These are phyloP conservation scores for Tamandua tetradactyla DNA, from an alignment of 2,797 vertebrate species.

Conservation along the genomic window DNA sequence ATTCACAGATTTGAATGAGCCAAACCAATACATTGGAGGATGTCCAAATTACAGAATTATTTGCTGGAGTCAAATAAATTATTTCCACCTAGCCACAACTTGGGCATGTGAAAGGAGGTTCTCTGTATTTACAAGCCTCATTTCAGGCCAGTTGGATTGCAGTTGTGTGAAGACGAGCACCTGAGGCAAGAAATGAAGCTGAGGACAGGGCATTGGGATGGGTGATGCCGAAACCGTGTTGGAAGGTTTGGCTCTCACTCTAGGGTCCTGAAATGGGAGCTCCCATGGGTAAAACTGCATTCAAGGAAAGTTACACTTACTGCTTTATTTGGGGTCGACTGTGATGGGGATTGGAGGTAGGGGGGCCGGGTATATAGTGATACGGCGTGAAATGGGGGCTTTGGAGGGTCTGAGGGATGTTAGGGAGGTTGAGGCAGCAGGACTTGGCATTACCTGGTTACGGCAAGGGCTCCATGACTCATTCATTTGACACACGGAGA, in stretches of 20 bases:
- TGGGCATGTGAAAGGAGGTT: not conserved
- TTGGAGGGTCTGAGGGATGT: not conserved
- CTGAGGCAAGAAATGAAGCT: not conserved
- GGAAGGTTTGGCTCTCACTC: not conserved
- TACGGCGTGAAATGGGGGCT: not conserved
- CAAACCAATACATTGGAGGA: not conserved
- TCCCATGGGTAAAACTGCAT: not conserved
- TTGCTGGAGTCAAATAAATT: not conserved
- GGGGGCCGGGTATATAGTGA: not conserved
- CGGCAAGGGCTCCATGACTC: not conserved
- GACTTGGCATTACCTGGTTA: not conserved
- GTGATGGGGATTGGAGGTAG: not conserved
- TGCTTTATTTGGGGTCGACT: not conserved
- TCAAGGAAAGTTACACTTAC: not conserved
- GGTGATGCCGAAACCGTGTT: fast-evolving
- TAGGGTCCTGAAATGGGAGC: not conserved
- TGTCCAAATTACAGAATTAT: not conserved
- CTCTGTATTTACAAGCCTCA: not conserved
- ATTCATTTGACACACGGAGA: not conserved
- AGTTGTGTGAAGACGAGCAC: not conserved
- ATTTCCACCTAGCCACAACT: not conserved
- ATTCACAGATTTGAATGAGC: not conserved
- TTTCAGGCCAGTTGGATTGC: not conserved
- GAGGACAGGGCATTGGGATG: not conserved
- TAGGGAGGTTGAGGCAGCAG: not conserved